Percentiles rank a stretch among this genome's conserved stretches.
Conservation (phyloP, 2,888 invertebrate species). For the Philereme vetulata region DNA sequence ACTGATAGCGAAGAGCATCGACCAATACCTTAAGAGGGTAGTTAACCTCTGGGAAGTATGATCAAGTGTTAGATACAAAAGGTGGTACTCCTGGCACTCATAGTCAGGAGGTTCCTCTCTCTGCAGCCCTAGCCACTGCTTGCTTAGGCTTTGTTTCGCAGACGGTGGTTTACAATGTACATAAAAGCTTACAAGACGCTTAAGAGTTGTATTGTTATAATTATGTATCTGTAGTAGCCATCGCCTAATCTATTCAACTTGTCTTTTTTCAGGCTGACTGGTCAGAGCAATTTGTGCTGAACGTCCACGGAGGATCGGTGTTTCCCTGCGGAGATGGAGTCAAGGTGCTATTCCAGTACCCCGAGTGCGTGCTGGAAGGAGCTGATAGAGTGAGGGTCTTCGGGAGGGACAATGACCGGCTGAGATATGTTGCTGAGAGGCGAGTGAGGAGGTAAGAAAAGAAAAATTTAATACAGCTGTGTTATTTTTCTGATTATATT, state of each 20-base stretch:
- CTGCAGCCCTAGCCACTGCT: no score
- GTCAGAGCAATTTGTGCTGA: conserved; percentile 93
- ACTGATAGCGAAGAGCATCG: no score
- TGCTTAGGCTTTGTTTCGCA: no score
- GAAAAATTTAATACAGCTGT: no score
- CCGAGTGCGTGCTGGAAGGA: conserved; percentile 89
- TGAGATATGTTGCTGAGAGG: conserved; percentile 73
- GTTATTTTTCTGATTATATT: no score
- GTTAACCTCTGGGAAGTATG: no score
- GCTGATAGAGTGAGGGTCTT: conserved; percentile 92
- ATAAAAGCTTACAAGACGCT: conserved; percentile 37
- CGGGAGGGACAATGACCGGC: conserved; percentile 85
- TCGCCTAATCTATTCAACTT: no score
- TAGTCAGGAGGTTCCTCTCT: no score
- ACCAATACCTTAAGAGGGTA: no score
- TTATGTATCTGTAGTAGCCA: no score
- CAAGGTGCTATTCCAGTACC: conserved; percentile 92
- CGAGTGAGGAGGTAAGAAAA: conserved; percentile 63
- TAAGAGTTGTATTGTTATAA: conserved; percentile 37
- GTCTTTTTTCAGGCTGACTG: conserved; percentile 86
- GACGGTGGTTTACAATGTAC: conserved; percentile 24
- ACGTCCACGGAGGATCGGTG: conserved; percentile 92
- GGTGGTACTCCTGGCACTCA: background rate
- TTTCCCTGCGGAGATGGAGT: conserved; percentile 93
- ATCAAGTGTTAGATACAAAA: conserved; percentile 13